Conservation (phyloP, 2,113 vertebrate genomes). For the Calyptommatus sinebrachiatus region DNA sequence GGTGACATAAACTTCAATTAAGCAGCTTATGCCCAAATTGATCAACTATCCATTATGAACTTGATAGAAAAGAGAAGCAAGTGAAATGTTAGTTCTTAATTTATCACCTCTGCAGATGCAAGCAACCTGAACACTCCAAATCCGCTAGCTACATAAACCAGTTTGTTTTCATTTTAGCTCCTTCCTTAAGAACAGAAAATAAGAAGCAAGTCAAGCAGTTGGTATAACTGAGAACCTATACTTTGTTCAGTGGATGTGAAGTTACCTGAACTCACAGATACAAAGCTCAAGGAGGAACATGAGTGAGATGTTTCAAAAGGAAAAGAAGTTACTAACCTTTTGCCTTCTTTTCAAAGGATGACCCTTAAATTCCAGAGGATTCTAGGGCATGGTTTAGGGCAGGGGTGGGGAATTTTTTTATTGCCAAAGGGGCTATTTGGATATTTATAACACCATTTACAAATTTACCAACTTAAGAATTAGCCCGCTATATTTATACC, state of each 20-base stretch:
- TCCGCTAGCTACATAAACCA: neutral
- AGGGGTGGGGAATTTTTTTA: too few species aligned
- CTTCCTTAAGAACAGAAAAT: neutral
- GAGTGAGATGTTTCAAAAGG: too few species aligned
- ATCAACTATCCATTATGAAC: neutral
- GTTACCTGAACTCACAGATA: neutral
- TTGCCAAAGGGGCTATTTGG: too few species aligned
- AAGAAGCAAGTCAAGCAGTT: neutral
- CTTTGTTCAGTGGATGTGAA: neutral
- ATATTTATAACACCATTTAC: too few species aligned
- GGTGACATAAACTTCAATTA: neutral
- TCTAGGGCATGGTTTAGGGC: neutral
- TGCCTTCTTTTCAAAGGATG: neutral
- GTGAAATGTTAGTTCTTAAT: neutral
- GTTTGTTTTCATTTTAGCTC: neutral
- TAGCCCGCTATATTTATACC: too few species aligned
- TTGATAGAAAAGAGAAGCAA: neutral
- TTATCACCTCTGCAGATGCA: neutral
- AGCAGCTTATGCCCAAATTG: neutral
- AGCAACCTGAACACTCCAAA: neutral
- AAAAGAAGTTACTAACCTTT: neutral
- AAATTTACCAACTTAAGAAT: too few species aligned
- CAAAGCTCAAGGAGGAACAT: neutral
- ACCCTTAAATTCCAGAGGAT: neutral
- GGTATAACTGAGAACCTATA: neutral